Base-by-base conservation (phyloP, 2,113 vertebrate genomes). In the Hiodon alosoides region DNA sequence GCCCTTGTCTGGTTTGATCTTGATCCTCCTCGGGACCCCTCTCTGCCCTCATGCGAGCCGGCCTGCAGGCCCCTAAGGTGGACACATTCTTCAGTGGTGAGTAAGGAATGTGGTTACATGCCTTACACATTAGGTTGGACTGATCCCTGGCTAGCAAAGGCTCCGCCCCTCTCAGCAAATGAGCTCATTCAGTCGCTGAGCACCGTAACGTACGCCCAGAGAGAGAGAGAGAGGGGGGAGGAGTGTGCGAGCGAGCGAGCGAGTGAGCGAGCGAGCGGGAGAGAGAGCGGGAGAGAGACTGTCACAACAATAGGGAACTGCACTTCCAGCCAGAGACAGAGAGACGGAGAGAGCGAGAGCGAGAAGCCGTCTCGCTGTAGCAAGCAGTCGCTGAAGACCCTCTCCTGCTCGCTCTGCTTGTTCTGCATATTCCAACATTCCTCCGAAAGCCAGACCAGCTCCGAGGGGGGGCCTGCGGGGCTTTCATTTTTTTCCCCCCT, bases 71-170 rank as follows among this genome's bases (percentile, higher is more conserved):
- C 89, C 86, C 87, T 85, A 89, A 91, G 88, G 90, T 89, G 87
- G 84, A 89, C 80, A 82, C 93, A 92, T 93, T 92, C 91, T 95
- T 94, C 90, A 83, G 92, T 88, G 90, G 87, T 96, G 94, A 95
- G 90, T 93, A 93, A 96, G 94, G 94, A 96, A 94, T 95, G 94
- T 84, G 90, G 91, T 89, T 90, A 91, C 91, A 90, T 92, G 90
- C 90, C 92, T 90, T 85, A 87, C 87, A 87, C 90, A 88, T 92
- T 85, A 92, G 90, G 88, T 90, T 93, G 92, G 92, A 91, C 88
- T 88, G 91, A 90, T 87, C 77, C 82, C 88, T 87, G 87, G 85
- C 86, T 75, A 76, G 66, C 68, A 52, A 16, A 55, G 72, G 84
- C 68, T 72, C 85, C 86, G 85, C 86, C 80, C 77, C 75, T 85